Evolutionary conservation across 2,888 invertebrate genomes (phyloP), one percentile per base, ranked within the genome.

Genomic region (Subacronicta megacephala): DNA sequence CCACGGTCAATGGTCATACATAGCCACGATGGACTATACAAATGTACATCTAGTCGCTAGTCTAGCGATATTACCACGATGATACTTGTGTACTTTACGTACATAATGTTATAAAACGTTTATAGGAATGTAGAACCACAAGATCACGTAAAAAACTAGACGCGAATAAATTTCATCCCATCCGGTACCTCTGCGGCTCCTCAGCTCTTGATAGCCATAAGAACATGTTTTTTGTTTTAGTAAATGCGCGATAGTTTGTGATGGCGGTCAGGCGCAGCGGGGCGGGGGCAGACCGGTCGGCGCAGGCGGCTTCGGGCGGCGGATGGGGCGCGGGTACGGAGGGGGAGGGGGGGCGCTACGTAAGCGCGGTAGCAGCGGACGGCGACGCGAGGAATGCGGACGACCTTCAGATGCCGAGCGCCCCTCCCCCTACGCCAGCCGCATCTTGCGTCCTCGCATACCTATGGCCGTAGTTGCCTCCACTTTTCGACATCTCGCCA

Each of bases 321-420:
- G 73, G 75, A 67, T 68, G 70, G 75, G 67, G 71, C 62, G 80
- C 68, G 80, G 67, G 78, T 75, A 61, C 67, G 62, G 62, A 59
- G 67, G 61, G 64, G 67, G 74, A 76, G 71, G 78, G 82, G 82
- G 87, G 92, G 91, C 90, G 93, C 93, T 93, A 94, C 94, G 94
- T 94, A 94, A 94, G 93, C 93, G 93, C 93, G 93, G 94, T 93
- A 93, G 94, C 93, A 85, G 92, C 92, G 93, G 93, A 88, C 92
- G 92, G 92, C 92, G 93, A 92, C 92, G 92, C 89, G 88, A 89
- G 93, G 94, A 93, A 94, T 94, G 94, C 93, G 93, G 94, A 91
- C 93, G 94, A 93, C 94, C 94, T 94, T 94, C 93, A 93, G 90
- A 93, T 93, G 90, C 92, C 93, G 92, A 91, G 85, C 89, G 90